Conservation (phyloP, 92 coral and sea anemone species). For the Actinostola sp. region DNA sequence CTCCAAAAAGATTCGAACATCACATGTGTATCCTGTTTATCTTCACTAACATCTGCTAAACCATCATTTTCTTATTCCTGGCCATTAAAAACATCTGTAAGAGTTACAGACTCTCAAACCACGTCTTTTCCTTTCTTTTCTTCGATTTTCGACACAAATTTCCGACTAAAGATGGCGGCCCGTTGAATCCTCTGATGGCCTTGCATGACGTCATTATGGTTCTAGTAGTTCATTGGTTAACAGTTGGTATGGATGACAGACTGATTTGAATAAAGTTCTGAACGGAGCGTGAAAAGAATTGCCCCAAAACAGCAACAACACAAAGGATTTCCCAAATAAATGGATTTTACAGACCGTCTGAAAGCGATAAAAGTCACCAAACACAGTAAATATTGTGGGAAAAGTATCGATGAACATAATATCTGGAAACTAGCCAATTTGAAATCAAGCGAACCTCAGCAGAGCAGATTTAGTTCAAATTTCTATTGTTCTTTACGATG, state of each 20-base stretch:
- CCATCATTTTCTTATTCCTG: background rate
- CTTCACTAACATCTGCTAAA: background rate
- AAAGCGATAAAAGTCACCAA: no score
- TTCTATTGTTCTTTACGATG: no score
- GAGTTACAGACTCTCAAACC: background rate
- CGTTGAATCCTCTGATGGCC: constrained; percentile 8
- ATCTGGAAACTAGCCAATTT: no score
- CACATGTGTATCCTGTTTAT: background rate
- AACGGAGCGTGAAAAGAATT: no score
- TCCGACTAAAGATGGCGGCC: constrained; percentile 28
- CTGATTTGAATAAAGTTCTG: background rate
- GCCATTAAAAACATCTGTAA: background rate
- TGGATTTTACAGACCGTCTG: no score
- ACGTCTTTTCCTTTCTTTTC: background rate
- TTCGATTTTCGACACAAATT: constrained; percentile 6
- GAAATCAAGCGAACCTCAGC: no score
- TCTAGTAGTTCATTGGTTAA: constrained; percentile 5
- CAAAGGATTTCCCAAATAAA: no score
- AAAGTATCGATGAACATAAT: no score
- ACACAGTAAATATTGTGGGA: no score
- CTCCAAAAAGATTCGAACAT: constrained; percentile 4
- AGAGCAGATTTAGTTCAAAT: no score
- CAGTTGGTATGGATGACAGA: constrained; percentile 10
- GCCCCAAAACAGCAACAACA: no score
- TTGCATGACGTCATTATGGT: constrained; percentile 19